These are phyloP conservation scores for Lepidocolaptes lacrymiger DNA, from an alignment of 2,797 vertebrate species.

Conservation along the genomic window DNA sequence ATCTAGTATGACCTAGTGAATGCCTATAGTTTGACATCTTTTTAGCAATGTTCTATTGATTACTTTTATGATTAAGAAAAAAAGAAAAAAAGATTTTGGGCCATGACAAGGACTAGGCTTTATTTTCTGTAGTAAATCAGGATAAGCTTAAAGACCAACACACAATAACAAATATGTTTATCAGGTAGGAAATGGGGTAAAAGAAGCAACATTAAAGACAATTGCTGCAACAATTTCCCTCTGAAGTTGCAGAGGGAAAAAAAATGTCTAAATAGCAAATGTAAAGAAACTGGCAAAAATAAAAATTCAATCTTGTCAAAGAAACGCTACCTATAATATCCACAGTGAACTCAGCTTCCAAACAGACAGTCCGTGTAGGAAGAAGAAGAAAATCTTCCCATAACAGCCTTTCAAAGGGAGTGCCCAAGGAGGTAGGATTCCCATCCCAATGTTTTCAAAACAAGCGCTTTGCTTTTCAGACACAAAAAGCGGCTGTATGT, in stretches of 20 bases:
- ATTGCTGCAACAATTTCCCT: neutral
- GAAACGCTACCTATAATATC: neutral
- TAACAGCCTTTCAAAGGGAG: neutral
- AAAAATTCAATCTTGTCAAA: neutral
- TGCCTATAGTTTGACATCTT: neutral
- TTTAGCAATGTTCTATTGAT: neutral
- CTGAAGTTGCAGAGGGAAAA: neutral
- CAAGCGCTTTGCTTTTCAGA: neutral
- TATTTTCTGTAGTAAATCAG: neutral
- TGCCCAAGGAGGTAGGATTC: neutral
- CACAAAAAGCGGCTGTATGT: neutral
- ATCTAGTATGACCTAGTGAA: neutral
- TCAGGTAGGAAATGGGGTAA: neutral
- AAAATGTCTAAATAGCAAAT: neutral
- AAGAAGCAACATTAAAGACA: neutral
- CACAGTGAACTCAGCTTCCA: neutral
- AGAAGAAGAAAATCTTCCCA: neutral
- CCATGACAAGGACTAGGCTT: neutral
- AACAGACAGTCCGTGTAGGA: neutral
- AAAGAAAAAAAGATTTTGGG: neutral
- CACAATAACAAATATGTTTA: neutral
- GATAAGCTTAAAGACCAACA: neutral
- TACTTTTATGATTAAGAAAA: neutral
- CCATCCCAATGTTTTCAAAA: neutral
- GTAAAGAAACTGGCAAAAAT: neutral